Conservation (phyloP, 2,888 invertebrate genomes). For the Drosophila mettleri region DNA sequence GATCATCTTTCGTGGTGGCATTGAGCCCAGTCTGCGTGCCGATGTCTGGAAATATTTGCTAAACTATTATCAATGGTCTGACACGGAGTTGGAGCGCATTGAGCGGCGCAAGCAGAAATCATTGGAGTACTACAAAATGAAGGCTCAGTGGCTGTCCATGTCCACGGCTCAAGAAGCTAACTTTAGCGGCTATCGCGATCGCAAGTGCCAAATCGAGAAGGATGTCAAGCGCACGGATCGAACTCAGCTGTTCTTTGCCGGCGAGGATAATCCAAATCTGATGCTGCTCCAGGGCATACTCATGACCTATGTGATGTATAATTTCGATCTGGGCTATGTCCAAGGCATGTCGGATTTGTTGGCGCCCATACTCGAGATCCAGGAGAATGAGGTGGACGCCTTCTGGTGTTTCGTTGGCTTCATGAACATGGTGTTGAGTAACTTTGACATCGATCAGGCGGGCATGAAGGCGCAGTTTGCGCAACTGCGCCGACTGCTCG, state of each 20-base stretch:
- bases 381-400: conserved; percentile 96
- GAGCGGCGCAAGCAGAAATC: conserved; percentile 89
- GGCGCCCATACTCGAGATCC: conserved; percentile 94
- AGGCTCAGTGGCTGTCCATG: conserved; percentile 97
- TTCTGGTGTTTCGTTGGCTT: conserved; percentile 99
- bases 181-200: conserved; percentile 94
- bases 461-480: conserved; percentile 97
- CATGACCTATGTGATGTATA: conserved; percentile 99
- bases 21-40: conserved; percentile 90
- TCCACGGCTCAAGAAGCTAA: conserved; percentile 93
- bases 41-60: conserved; percentile 98
- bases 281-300: conserved; percentile 94
- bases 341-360: conserved; percentile 99
- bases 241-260: conserved; percentile 95
- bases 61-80: conserved; percentile 94
- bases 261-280: conserved; percentile 96
- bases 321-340: conserved; percentile 98
- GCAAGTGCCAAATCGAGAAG: conserved; percentile 97
- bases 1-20: conserved; percentile 96
- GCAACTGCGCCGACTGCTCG: conserved; percentile 92
- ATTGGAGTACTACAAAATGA: conserved; percentile 97
- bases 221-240: conserved; percentile 98
- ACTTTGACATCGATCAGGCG: conserved; percentile 98
- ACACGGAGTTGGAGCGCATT: conserved; percentile 90
- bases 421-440: conserved; percentile 96